Evolutionary conservation across 2,113 vertebrate species (phyloP), one percentile per base, ranked within the genome.

Genomic region (Enhydra lutris): DNA sequence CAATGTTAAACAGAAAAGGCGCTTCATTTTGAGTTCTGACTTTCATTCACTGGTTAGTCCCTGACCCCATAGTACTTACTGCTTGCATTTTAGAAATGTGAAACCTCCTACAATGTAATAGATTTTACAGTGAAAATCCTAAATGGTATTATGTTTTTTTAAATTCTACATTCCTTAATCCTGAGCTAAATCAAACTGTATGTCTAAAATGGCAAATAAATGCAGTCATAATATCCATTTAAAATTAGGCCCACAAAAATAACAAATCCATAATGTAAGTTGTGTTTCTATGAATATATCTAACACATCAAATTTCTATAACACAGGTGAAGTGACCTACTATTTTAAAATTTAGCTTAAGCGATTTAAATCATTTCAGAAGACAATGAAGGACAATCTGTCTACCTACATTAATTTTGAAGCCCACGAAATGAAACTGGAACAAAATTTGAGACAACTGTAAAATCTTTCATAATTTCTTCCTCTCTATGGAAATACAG

Each of bases 21-120:
- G 98, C 98, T 98, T 98, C 98, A 98, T 99, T 99, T 98, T 97
- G 97, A 98, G 96, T 98, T 98, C 96, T 98, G 98, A 99, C 98
- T 99, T 99, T 98, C 98, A 98, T 98, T 99, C 98, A 98, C 97
- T 96, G 95, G n/a, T 97, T 96, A 98, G 97, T 98, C 98, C 97
- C 98, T 98, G 98, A 99, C 98, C 99, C 98, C 73, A 97, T 82
- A 92, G 84, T 74, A 96, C 95, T 98, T 91, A 85, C 81, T 47
- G 29, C 80, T 95, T 65, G 42, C 67, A 95, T 97, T 97, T 97
- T 97, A 96, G 94, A 98, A 98, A 98, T 80, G 92, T 59, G 89
- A 94, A 98, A 97, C 81, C 36, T 67, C 87, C 96, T 95, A 92
- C 4, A 14, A 59, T n/a, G 50, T n/a, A 89, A 96, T 15, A 97